These are phyloP conservation scores for Eurystomus glaucurus DNA, from an alignment of 2,797 vertebrate genomes.

Conservation along the genomic window DNA sequence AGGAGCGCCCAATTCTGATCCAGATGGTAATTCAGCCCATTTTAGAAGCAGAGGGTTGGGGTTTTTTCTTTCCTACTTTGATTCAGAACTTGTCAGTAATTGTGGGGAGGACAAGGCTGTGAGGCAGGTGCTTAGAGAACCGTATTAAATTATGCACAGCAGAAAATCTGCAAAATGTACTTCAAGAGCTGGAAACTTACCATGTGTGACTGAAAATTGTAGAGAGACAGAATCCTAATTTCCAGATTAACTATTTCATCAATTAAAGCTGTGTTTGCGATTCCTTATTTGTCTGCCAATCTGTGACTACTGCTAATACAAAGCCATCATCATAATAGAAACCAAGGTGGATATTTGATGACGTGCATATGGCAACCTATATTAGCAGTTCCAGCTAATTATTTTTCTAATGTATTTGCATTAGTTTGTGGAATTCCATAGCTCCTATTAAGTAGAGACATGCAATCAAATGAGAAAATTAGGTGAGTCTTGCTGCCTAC, in stretches of 20 bases:
- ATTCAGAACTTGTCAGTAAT: conserved; percentile 32
- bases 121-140: conserved; percentile 30
- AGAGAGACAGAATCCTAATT: conserved; percentile 35
- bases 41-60: neutral
- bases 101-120: conserved; percentile 1
- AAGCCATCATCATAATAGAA: conserved; percentile 46
- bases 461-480: conserved; percentile 46
- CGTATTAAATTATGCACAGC: neutral
- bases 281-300: conserved; percentile 33
- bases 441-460: conserved; percentile 6
- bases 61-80: neutral
- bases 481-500: neutral
- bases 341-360: conserved; percentile 12
- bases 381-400: neutral
- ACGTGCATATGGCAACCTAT: conserved; percentile 13
- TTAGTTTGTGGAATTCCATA: conserved; percentile 20
- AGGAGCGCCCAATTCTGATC: neutral
- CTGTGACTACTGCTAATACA: conserved; percentile 26
- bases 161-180: conserved; percentile 56
- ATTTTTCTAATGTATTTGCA: conserved; percentile 42
- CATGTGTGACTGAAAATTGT: conserved; percentile 22
- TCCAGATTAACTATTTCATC: conserved; percentile 58
- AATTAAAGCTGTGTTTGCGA: conserved; percentile 55
- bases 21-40: conserved; percentile 6
- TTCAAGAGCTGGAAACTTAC: conserved; percentile 46